Base-by-base conservation (phyloP, 2,888 invertebrate species). In the Lasioglossum morio region DNA sequence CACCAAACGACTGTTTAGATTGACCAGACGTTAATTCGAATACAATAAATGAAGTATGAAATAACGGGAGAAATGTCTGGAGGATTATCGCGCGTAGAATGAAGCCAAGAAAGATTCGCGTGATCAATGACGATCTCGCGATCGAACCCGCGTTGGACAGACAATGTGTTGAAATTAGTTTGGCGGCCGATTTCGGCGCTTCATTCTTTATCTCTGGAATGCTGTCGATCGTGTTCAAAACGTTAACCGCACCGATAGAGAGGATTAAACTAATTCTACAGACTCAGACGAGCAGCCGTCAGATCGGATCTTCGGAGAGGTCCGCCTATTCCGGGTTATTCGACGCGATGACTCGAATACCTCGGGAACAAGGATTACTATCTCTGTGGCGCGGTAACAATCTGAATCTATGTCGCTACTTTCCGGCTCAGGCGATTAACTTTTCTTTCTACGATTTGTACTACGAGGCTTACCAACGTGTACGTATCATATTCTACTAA, bases 311-410 rank as follows among this genome's bases (percentile, higher is more conserved):
- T 2, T 12, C 30, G n/a, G 19, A 81, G n/a, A 78, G 77, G 72
- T 57, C 46, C 12, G 70, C 77, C 3, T 88, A 88, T n/a, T 43
- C 72, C 12, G 86, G 88, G 10, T 48, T 88, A 16, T 14, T 73
- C 0, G 75, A 88, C 34, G 79, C 88, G 12, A 27, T 82, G 5
- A 2, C 72, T 23, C 72, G 88, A 53, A 73, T 88, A 66, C 86
- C 88, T 0, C 40, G 34, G 57, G 85, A 88, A 27, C 88, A 88
- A 23, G 88, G 88, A 1, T 82, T 88, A 0, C 14, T 79, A 8
- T 88, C 88, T 12, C 23, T 86, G 19, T 88, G 88, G 88, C 83
- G 88, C 19, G 88, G 88, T 16, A 88, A 88, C 37, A 40, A 77
- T 23, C 53, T 79, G 37, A 86, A 79, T 30, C 79, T 86, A 34